Evolutionary conservation across 2,888 invertebrate genomes (phyloP).

Genomic region (Philhelius pedissequus): DNA sequence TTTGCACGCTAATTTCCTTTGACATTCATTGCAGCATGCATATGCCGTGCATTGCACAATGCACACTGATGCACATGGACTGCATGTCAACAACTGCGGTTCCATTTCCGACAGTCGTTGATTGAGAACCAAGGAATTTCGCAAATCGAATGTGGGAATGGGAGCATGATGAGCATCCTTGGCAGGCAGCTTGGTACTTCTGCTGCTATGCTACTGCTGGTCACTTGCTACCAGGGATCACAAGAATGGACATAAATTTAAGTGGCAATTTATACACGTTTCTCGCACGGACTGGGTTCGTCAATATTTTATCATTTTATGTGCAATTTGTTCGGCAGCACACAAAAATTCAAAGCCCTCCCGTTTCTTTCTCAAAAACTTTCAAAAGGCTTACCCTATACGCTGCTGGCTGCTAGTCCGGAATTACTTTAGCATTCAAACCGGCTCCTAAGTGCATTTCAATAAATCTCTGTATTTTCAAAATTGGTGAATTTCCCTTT

Average conservation of each 20-base stretch:
- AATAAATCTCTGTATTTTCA: slow-evolving; percentile 63
- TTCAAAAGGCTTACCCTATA: background rate
- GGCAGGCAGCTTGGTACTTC: background rate
- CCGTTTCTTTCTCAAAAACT: background rate
- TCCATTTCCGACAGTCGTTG: slow-evolving; percentile 57
- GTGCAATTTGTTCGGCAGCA: slow-evolving; percentile 62
- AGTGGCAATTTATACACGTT: slow-evolving; percentile 67
- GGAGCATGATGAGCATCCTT: background rate
- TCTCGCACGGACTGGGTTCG: slow-evolving; percentile 52
- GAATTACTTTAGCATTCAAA: slow-evolving; percentile 67
- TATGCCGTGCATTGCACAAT: background rate
- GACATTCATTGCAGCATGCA: slow-evolving; percentile 24
- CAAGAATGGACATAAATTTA: slow-evolving; percentile 58
- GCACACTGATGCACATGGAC: background rate
- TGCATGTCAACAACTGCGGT: slow-evolving; percentile 47
- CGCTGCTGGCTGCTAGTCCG: background rate
- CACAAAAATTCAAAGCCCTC: background rate
- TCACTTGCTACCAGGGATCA: slow-evolving; percentile 20
- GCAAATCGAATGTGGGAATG: slow-evolving; percentile 28
- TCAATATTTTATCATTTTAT: slow-evolving; percentile 68
- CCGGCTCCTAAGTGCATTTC: slow-evolving; percentile 67
- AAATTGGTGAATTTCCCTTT: slow-evolving; percentile 42
- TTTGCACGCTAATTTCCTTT: slow-evolving; percentile 58
- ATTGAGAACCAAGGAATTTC: slow-evolving; percentile 50
- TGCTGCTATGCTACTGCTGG: background rate